These are phyloP conservation scores for Albula glossodonta DNA, from an alignment of 2,113 vertebrate genomes.

Conservation along the genomic window DNA sequence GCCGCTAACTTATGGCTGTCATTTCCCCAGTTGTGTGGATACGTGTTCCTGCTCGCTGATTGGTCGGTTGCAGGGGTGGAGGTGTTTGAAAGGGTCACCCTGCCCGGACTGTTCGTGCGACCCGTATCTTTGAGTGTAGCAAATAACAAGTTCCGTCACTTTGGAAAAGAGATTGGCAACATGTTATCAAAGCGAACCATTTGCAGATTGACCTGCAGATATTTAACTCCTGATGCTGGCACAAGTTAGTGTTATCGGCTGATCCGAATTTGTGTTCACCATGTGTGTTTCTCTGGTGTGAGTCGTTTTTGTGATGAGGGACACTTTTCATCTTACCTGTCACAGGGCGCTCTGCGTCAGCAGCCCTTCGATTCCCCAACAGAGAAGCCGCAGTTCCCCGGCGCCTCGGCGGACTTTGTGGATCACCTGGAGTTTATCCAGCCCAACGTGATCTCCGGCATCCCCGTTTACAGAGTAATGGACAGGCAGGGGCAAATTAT, in stretches of 20 bases:
- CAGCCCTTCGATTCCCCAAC: constrained; percentile 76
- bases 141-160: background rate
- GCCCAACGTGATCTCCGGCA: constrained; percentile 91
- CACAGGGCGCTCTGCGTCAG: constrained; percentile 61
- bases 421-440: constrained; percentile 89
- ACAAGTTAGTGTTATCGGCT: too few species aligned
- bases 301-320: background rate
- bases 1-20: background rate
- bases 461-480: constrained; percentile 91
- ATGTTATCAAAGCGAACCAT: too few species aligned
- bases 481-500: constrained; percentile 90
- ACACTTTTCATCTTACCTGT: background rate
- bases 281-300: too few species aligned
- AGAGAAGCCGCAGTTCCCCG: constrained; percentile 91
- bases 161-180: too few species aligned
- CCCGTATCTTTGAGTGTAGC: background rate
- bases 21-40: background rate
- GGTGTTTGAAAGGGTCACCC: constrained; percentile 14
- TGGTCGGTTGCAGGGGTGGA: constrained; percentile 22
- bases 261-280: too few species aligned
- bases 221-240: too few species aligned
- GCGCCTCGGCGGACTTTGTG: constrained; percentile 84
- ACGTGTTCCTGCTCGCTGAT: constrained; percentile 11
- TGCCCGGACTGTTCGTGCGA: background rate
- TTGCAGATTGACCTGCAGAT: too few species aligned